Evolutionary conservation across 2,888 invertebrate genomes (phyloP).

Genomic region (Caenorhabditis becei): DNA sequence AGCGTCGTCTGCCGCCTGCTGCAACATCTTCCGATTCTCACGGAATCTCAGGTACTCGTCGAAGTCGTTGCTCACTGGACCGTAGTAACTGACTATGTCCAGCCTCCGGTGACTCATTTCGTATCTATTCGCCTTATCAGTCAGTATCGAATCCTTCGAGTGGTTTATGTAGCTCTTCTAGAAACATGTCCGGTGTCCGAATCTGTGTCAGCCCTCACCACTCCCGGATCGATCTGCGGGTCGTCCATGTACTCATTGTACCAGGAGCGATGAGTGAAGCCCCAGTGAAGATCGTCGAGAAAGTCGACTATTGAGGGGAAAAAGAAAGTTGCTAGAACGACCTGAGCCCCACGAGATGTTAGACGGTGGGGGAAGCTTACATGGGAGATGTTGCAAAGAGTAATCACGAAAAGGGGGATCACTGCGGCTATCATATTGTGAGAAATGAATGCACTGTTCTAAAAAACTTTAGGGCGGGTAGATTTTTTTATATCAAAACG

Average conservation of each 20-base stretch:
- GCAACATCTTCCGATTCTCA: conserved; percentile 42
- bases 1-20: conserved; percentile 28
- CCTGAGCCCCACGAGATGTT: conserved; percentile 4
- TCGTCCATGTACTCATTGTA: conserved; percentile 24
- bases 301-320: conserved; percentile 48
- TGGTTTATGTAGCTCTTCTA: conserved; percentile 28
- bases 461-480: conserved; percentile 3
- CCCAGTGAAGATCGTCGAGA: conserved; percentile 47
- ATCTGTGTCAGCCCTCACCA: not conserved
- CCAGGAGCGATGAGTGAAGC: conserved; percentile 41
- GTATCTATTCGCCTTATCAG: conserved; percentile 37
- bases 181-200: too few relatives aligned
- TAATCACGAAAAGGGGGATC: conserved; percentile 29
- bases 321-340: conserved; percentile 46
- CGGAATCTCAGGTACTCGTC: conserved; percentile 40
- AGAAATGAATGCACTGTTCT: not conserved
- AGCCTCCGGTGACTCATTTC: not conserved
- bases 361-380: not conserved
- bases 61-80: conserved; percentile 14
- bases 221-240: not conserved
- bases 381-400: conserved; percentile 32
- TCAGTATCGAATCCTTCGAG: conserved; percentile 35
- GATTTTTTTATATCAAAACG: conserved; percentile 27
- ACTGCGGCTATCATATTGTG: conserved; percentile 42
- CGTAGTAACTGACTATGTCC: conserved; percentile 27